Evolutionary conservation across 2,797 vertebrate genomes (phyloP).

Genomic region (Cheirogaleus major): DNA sequence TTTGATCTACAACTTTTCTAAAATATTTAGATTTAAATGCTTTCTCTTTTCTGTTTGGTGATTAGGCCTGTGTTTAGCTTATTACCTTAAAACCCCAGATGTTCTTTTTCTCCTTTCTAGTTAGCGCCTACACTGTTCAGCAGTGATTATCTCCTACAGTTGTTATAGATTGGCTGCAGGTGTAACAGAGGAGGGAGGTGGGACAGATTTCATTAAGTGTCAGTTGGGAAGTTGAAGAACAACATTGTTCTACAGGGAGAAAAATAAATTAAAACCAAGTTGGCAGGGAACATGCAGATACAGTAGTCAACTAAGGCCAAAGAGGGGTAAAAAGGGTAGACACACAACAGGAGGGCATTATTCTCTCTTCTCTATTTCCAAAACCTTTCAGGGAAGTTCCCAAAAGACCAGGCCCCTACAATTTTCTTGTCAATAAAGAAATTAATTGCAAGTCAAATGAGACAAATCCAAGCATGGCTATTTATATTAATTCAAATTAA

Average conservation of each 20-base stretch:
- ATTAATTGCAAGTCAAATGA: constrained; percentile 20
- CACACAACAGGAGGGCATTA: neutral
- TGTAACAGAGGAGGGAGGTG: neutral
- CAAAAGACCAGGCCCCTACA: neutral
- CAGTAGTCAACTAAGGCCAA: neutral
- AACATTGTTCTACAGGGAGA: neutral
- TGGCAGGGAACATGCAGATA: neutral
- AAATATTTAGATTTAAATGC: neutral
- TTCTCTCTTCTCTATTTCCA: neutral
- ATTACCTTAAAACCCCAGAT: neutral
- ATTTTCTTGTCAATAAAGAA: constrained; percentile 30
- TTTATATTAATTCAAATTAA: constrained; percentile 35
- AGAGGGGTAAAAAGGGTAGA: neutral
- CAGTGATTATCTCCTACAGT: neutral
- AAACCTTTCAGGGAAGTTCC: neutral
- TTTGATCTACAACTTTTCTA: neutral
- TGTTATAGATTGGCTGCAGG: neutral
- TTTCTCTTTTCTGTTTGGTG: neutral
- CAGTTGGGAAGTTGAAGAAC: neutral
- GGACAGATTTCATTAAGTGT: neutral
- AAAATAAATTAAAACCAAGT: neutral
- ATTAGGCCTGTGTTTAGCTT: neutral
- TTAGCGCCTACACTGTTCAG: neutral
- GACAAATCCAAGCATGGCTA: neutral
- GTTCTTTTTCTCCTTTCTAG: neutral